These are phyloP conservation scores for Oncopodura yosiiana DNA, from an alignment of 1,140 invertebrate species.

Conservation along the genomic window DNA sequence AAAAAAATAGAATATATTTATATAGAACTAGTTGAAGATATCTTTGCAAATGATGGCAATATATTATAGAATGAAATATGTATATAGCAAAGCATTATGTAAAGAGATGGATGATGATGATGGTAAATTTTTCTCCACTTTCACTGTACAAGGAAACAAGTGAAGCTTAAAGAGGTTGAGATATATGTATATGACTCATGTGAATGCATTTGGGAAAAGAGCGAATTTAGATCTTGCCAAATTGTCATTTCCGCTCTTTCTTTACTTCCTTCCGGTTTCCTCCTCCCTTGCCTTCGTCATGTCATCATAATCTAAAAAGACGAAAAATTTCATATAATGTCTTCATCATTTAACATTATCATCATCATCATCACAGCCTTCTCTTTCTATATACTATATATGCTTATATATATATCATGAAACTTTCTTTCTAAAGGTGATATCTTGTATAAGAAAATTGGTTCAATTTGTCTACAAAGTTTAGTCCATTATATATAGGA, in stretches of 20 bases:
- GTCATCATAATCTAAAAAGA: slow-evolving; percentile 25
- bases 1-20: not conserved
- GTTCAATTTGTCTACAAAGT: too few species aligned
- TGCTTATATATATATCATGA: too few species aligned
- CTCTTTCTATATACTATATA: too few species aligned
- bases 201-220: slow-evolving; percentile 12
- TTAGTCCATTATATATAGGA: too few species aligned
- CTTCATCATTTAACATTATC: slow-evolving; percentile 26
- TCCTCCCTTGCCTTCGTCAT: slow-evolving; percentile 25
- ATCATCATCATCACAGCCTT: slow-evolving; percentile 16
- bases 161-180: too few species aligned
- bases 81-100: too few species aligned
- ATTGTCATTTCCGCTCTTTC: slow-evolving; percentile 34
- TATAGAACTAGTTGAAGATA: too few species aligned
- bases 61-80: not conserved
- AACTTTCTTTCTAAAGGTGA: too few species aligned
- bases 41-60: not conserved
- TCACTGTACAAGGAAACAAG: too few species aligned
- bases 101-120: too few species aligned
- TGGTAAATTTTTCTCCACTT: too few species aligned
- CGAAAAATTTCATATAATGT: slow-evolving; percentile 30
- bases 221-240: slow-evolving; percentile 32
- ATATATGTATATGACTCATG: not conserved
- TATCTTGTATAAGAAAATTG: too few species aligned
- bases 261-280: slow-evolving; percentile 34